Evolutionary conservation across 1,140 invertebrate genomes (phyloP).

Genomic region (Drosophila bifasciata): DNA sequence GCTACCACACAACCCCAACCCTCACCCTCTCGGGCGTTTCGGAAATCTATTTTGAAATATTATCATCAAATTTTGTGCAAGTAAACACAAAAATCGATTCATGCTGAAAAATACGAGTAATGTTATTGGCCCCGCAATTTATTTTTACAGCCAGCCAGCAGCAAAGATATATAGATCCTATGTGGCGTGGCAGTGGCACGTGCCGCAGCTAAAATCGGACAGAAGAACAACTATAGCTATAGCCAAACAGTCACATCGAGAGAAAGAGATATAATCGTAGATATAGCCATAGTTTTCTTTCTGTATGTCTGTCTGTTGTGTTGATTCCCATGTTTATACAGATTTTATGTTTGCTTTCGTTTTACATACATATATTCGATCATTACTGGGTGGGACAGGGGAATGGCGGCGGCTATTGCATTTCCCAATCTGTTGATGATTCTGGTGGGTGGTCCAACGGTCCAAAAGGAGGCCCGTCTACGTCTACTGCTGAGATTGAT

Average conservation of each 20-base stretch:
- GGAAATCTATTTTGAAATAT: slow-evolving; percentile 40
- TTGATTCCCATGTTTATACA: slow-evolving; percentile 33
- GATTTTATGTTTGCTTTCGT: slow-evolving; percentile 37
- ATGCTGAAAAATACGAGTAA: slow-evolving; percentile 17
- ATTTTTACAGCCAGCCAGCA: slow-evolving; percentile 62
- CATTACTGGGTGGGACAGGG: slow-evolving; percentile 7
- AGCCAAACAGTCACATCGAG: slow-evolving; percentile 8
- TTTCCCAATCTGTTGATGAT: background rate
- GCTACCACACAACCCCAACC: slow-evolving; percentile 42
- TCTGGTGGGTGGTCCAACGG: slow-evolving; percentile 34
- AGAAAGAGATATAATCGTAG: slow-evolving; percentile 15
- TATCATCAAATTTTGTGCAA: slow-evolving; percentile 62
- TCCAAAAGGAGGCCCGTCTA: slow-evolving; percentile 24
- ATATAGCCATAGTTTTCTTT: slow-evolving; percentile 31
- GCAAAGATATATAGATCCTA: slow-evolving; percentile 25
- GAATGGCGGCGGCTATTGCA: slow-evolving; percentile 6
- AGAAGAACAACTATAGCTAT: slow-evolving; percentile 19
- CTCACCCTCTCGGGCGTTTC: background rate
- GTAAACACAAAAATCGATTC: slow-evolving; percentile 69
- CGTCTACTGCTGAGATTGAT: background rate
- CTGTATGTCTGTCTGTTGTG: slow-evolving; percentile 11
- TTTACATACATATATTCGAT: slow-evolving; percentile 23
- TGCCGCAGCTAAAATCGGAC: slow-evolving; percentile 66
- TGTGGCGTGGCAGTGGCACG: slow-evolving; percentile 49
- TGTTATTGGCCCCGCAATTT: slow-evolving; percentile 56